These are phyloP conservation scores for Drosophila helvetica DNA, from an alignment of 2,888 invertebrate genomes.

Conservation along the genomic window DNA sequence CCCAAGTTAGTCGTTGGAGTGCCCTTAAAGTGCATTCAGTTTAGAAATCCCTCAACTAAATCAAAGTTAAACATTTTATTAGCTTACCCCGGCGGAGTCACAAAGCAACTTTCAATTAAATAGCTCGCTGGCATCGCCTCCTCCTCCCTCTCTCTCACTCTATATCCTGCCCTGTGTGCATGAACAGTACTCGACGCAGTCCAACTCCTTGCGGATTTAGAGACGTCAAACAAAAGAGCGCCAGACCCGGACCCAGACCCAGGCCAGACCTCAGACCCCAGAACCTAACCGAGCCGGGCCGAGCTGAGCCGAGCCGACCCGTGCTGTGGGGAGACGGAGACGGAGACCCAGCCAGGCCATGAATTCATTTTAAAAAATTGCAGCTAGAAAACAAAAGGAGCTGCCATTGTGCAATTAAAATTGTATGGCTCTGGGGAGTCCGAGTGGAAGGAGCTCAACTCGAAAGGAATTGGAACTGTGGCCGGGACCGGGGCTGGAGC, in stretches of 20 bases:
- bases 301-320: neutral
- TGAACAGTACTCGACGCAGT: constrained; percentile 4
- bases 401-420: constrained; percentile 79
- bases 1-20: constrained; percentile 9
- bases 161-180: neutral
- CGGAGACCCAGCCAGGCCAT: constrained; percentile 59
- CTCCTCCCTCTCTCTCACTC: too few species aligned
- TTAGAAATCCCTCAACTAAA: constrained; percentile 76
- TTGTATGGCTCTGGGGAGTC: constrained; percentile 75
- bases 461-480: constrained; percentile 22
- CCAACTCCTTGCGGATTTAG: constrained; percentile 69
- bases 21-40: constrained; percentile 63
- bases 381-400: constrained; percentile 71
- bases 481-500: neutral
- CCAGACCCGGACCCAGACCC: constrained; percentile 16
- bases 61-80: constrained; percentile 80
- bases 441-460: constrained; percentile 13
- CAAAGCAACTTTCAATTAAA: constrained; percentile 79
- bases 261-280: neutral
- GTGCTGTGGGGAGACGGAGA: neutral
- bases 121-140: constrained; percentile 52
- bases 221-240: constrained; percentile 71
- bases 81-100: constrained; percentile 69
- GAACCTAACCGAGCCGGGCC: neutral
- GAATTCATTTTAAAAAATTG: constrained; percentile 79